Percentiles rank a stretch among this genome's conserved stretches.
phyloP scores from a whole-genome alignment of 2,113 vertebrate genomes.

The Murina feae region DNA sequence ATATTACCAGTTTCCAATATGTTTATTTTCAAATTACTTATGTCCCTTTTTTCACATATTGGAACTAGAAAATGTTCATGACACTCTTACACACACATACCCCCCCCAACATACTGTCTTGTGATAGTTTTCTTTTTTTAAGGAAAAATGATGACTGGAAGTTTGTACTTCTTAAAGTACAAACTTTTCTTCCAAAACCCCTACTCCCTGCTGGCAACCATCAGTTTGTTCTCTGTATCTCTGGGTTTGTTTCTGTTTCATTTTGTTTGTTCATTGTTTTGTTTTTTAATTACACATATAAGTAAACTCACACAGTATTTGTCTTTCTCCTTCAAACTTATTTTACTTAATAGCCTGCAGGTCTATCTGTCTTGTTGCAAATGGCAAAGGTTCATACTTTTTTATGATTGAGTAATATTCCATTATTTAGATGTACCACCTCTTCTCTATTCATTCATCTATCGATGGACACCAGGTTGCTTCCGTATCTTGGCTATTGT shows the following conservation, averaged over 20 bases:
- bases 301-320: background rate
- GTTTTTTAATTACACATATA: background rate
- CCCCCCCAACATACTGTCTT: background rate
- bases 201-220: background rate
- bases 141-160: background rate
- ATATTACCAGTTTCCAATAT: background rate
- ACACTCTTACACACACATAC: background rate
- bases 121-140: background rate
- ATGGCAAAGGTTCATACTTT: background rate
- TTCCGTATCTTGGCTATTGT: background rate
- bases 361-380: background rate
- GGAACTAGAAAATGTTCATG: background rate
- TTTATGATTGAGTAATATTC: background rate
- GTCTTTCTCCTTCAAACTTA: background rate
- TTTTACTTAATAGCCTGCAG: background rate
- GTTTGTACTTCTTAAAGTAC: background rate
- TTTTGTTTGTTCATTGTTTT: background rate
- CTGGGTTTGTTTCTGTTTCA: background rate
- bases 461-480: background rate
- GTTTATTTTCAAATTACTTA: conserved; percentile 31
- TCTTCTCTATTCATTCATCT: background rate
- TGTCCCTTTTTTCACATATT: background rate
- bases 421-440: background rate
- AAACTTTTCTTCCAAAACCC: background rate
- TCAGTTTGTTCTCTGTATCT: background rate